Evolutionary conservation across 2,113 vertebrate species (phyloP).

Genomic region (Datnioides undecimradiatus): DNA sequence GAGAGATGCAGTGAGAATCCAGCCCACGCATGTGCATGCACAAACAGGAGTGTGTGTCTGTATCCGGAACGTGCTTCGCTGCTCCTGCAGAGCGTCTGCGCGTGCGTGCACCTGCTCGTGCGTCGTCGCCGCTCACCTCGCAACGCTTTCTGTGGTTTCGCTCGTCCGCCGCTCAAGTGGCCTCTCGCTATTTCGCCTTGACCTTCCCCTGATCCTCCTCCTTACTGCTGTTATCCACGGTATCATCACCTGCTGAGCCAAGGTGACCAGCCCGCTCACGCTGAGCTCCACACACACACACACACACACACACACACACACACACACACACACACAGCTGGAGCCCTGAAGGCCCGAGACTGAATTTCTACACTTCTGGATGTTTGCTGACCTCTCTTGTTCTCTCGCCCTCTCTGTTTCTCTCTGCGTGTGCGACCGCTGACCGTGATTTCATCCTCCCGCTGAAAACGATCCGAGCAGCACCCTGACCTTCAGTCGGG

Average conservation of each 20-base stretch:
- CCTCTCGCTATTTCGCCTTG: conserved; percentile 32
- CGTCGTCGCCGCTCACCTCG: not conserved
- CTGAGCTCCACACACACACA: too few relatives aligned
- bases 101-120: not conserved
- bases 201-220: conserved; percentile 50
- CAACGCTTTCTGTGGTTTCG: conserved; percentile 32
- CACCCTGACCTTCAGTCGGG: conserved; percentile 64
- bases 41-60: not conserved
- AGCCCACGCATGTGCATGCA: not conserved
- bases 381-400: conserved; percentile 45
- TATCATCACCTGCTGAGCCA: conserved; percentile 58
- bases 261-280: conserved; percentile 45
- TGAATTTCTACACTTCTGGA: conserved; percentile 27
- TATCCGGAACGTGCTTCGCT: not conserved
- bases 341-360: conserved; percentile 27
- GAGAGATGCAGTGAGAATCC: not conserved
- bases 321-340: conserved; percentile 38
- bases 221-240: conserved; percentile 28
- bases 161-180: conserved; percentile 19
- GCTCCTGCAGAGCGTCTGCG: too few relatives aligned
- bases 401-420: not conserved
- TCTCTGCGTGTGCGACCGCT: conserved; percentile 10
- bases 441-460: conserved; percentile 33
- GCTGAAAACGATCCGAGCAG: conserved; percentile 20
- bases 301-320: too few relatives aligned